Evolutionary conservation across 2,797 vertebrate genomes (phyloP).

Genomic region (Schizopygopsis malacanthus): DNA sequence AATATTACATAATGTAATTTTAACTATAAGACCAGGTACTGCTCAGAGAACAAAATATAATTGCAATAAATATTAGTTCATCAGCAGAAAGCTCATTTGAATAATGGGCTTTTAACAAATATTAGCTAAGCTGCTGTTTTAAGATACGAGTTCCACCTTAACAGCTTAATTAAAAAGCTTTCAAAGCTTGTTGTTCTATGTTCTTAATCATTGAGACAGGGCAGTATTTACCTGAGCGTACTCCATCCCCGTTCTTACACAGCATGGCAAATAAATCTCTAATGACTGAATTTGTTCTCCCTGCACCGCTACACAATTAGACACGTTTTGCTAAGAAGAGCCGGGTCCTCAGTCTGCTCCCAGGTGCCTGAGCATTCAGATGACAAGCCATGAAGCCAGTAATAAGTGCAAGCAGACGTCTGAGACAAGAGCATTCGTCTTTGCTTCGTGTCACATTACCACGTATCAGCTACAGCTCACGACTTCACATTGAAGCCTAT

Average conservation of each 20-base stretch:
- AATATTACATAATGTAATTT: neutral
- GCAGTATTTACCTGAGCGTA: slow-evolving; percentile 67
- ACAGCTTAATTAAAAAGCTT: slow-evolving; percentile 83
- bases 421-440: slow-evolving; percentile 10
- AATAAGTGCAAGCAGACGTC: slow-evolving; percentile 31
- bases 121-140: slow-evolving; percentile 63
- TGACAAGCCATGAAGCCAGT: slow-evolving; percentile 40
- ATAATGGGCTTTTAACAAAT: slow-evolving; percentile 73
- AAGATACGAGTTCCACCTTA: slow-evolving; percentile 69
- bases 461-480: neutral
- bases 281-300: slow-evolving; percentile 70
- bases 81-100: slow-evolving; percentile 25
- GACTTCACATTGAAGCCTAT: slow-evolving; percentile 4
- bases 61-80: slow-evolving; percentile 31
- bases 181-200: slow-evolving; percentile 79
- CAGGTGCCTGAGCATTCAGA: slow-evolving; percentile 42
- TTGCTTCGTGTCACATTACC: slow-evolving; percentile 13
- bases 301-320: slow-evolving; percentile 67
- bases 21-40: neutral
- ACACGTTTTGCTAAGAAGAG: slow-evolving; percentile 57
- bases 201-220: slow-evolving; percentile 72
- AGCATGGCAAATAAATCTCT: slow-evolving; percentile 65
- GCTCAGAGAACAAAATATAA: slow-evolving; percentile 17
- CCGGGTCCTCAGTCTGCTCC: slow-evolving; percentile 46
- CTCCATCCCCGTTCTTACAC: slow-evolving; percentile 55